Percentiles rank a stretch among this genome's conserved stretches.
Evolutionary conservation across 2,888 invertebrate species (phyloP).

Genomic region (Coleophora deauratella): DNA sequence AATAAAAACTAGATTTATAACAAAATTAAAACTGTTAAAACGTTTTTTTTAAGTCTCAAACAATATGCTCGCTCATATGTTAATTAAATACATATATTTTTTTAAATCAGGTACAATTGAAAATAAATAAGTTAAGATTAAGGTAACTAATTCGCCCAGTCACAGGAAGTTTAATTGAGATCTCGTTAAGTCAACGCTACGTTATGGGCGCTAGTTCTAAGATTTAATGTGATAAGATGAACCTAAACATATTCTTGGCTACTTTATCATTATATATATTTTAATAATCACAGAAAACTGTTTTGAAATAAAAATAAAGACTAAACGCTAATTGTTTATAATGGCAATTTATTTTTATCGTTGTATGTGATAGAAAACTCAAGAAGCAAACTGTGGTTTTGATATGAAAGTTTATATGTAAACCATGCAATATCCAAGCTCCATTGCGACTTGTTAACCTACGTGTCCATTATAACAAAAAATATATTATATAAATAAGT

Average conservation of each 20-base stretch:
- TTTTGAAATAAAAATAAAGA: slow-evolving; percentile 33
- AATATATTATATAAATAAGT: slow-evolving; percentile 71
- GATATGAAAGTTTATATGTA: slow-evolving; percentile 19
- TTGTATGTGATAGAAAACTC: slow-evolving; percentile 17
- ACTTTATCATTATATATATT: too few species aligned
- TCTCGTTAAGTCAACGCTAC: slow-evolving; percentile 37
- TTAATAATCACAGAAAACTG: slow-evolving; percentile 61
- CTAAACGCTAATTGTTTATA: slow-evolving; percentile 22
- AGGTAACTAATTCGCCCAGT: slow-evolving; percentile 69
- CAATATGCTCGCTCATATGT: slow-evolving; percentile 27
- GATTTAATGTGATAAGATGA: slow-evolving; percentile 31
- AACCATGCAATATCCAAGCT: slow-evolving; percentile 26
- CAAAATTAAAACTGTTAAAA: slow-evolving; percentile 61
- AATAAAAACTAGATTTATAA: slow-evolving; percentile 42
- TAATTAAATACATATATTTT: slow-evolving; percentile 12
- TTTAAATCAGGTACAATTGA: slow-evolving; percentile 72
- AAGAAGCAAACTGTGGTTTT: slow-evolving; percentile 20
- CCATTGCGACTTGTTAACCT: slow-evolving; percentile 39
- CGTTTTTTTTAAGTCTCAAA: slow-evolving; percentile 61
- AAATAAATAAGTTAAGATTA: slow-evolving; percentile 62
- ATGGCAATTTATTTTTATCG: slow-evolving; percentile 9
- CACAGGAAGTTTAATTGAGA: slow-evolving; percentile 63
- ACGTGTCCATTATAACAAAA: slow-evolving; percentile 63
- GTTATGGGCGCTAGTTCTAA: slow-evolving; percentile 20
- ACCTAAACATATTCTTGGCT: slow-evolving; percentile 57